Percentiles rank a stretch among this genome's conserved stretches.
Evolutionary conservation across 2,797 vertebrate species (phyloP).

Genomic region (Muscicapa comitata): DNA sequence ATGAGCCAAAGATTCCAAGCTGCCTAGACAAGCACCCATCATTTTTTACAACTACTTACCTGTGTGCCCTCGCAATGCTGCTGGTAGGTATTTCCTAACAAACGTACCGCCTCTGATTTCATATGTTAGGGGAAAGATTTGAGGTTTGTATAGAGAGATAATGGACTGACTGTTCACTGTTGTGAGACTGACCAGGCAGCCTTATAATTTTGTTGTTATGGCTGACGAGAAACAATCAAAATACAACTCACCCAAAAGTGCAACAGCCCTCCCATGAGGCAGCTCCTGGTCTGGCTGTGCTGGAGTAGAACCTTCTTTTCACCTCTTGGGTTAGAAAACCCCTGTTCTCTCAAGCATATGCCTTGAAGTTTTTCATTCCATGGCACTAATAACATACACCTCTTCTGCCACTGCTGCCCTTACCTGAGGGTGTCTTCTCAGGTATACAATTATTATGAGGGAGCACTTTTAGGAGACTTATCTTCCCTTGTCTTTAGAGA

Average conservation of each 20-base stretch:
- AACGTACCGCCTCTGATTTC: fast-evolving
- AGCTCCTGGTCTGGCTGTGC: neutral
- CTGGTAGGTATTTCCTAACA: neutral
- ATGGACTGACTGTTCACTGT: neutral
- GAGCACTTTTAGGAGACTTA: neutral
- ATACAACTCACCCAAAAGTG: neutral
- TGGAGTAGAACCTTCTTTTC: neutral
- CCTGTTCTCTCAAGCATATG: neutral
- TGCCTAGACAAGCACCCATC: neutral
- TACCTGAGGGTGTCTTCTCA: neutral
- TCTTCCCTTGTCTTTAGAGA: neutral
- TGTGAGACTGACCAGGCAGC: neutral
- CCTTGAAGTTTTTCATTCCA: neutral
- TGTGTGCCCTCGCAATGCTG: neutral
- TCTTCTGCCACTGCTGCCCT: neutral
- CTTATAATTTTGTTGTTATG: neutral
- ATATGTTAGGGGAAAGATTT: neutral
- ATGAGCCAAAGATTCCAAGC: neutral
- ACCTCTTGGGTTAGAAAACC: neutral
- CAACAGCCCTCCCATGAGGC: neutral
- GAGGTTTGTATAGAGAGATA: neutral
- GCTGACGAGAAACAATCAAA: neutral
- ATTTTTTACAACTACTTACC: neutral
- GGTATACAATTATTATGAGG: neutral
- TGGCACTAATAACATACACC: neutral